Conservation (phyloP, 2,113 vertebrate genomes). For the Austrofundulus limnaeus region DNA sequence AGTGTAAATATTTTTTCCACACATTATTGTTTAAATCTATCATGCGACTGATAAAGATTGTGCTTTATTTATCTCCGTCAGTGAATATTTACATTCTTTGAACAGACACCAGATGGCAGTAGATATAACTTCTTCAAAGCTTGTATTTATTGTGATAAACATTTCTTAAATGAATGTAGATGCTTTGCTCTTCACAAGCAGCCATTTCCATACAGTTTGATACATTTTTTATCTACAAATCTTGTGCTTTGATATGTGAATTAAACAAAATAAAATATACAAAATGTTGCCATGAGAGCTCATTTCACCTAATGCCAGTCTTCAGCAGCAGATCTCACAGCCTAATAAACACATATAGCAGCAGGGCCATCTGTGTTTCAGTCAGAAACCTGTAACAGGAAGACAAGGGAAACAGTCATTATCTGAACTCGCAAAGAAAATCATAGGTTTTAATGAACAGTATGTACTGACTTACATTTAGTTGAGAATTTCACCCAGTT, state of each 20-base stretch:
- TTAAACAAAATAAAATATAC: conserved; percentile 54
- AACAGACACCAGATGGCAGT: conserved; percentile 48
- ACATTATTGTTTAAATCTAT: neutral
- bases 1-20: conserved; percentile 2
- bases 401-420: conserved; percentile 11
- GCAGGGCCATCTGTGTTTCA: conserved; percentile 14
- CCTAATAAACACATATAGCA: conserved; percentile 25
- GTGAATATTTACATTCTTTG: conserved; percentile 9
- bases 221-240: conserved; percentile 34
- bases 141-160: conserved; percentile 24
- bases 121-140: conserved; percentile 9
- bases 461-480: conserved; percentile 54
- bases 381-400: conserved; percentile 35
- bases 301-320: conserved; percentile 23
- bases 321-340: conserved; percentile 12
- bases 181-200: neutral
- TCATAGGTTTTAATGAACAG: neutral
- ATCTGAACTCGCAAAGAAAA: neutral
- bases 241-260: conserved; percentile 18
- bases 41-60: neutral
- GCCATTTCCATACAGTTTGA: neutral
- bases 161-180: conserved; percentile 1
- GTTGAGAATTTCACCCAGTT: conserved; percentile 85
- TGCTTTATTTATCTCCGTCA: conserved; percentile 18
- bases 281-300: conserved; percentile 35